Evolutionary conservation across 1,140 invertebrate genomes (phyloP), one percentile per base, ranked within the genome.

Genomic region (Drosophila rufa): DNA sequence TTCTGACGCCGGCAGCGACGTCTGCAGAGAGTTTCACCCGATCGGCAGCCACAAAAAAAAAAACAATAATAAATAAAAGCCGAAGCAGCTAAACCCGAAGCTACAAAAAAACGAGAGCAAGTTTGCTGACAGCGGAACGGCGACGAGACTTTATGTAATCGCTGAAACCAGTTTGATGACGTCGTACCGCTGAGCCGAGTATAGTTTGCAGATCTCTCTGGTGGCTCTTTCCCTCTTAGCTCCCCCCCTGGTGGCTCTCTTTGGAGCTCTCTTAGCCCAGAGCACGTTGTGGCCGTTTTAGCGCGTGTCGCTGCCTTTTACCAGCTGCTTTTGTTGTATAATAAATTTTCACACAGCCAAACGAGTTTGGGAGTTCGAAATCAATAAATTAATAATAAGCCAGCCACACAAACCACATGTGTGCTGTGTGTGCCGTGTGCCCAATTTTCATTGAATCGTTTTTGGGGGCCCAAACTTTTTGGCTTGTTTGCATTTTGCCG

Each of bases 401-500:
- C 67, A 40, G 73, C 56, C 38, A 58, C 19, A 25, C 25, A 17
- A 38, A 43, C 66, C 66, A 70, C 67, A 70, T 70, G 67, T 70
- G 67, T 40, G 36, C 15, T 38, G 53, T 30, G 3, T 36, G 50
- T 45, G 30, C 51, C 83, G 79, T 77, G 71, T 83, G 84, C 84
- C 68, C 83, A 89, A 80, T 89, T 87, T 86, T 84, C 53, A 59
- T 68, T 71, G 46, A 78, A 76, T 71, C 71, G 75, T 70, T 81
- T 86, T 73, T 56, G 9, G 36, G 38, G 78, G 74, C 74, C 64
- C 79, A 75, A 79, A 82, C 73, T 70, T 74, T 65, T 66, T 73
- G 50, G 80, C 70, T 91, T 91, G 83, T 89, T 91, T 91, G 89
- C 87, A 91, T 91, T 91, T 91, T 91, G 89, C 89, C 87, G 87